phyloP scores from a whole-genome alignment of 2,888 invertebrate genomes.

The Eudasyphora cyanicolor region DNA sequence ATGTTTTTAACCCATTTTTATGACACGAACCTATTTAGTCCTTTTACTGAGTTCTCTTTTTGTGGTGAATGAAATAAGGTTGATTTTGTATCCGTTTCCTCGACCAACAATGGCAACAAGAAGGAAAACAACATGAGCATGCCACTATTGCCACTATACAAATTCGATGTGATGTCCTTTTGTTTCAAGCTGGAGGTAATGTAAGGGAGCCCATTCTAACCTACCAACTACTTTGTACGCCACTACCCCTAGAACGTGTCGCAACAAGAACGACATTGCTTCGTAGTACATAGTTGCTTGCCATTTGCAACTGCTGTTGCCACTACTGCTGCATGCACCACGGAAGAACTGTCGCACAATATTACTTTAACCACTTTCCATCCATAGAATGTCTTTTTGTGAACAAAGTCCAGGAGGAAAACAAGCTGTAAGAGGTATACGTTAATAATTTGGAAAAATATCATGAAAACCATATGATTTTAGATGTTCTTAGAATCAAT shows the following conservation, averaged over 20 bases:
- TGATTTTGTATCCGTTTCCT: constrained; percentile 4
- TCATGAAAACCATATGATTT: no score
- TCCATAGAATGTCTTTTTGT: not conserved
- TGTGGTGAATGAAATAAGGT: constrained; percentile 54
- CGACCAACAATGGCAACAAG: not conserved
- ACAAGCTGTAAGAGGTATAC: no score
- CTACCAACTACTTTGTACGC: not conserved
- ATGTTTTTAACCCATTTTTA: constrained; percentile 58
- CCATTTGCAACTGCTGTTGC: constrained; percentile 12
- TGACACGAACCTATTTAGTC: constrained; percentile 41
- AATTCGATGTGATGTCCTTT: constrained; percentile 42
- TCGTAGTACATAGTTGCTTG: not conserved
- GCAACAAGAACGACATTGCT: not conserved
- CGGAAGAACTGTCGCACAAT: not conserved
- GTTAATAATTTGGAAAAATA: no score
- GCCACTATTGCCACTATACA: no score
- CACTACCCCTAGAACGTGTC: not conserved
- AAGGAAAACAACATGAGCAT: no score
- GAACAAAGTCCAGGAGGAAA: not conserved
- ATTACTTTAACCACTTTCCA: not conserved
- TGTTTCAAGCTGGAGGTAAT: not conserved
- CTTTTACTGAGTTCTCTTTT: no score
- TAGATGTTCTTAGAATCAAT: no score
- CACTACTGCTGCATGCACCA: not conserved
- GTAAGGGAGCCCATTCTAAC: not conserved